Evolutionary conservation across 2,888 invertebrate species (phyloP).

Genomic region (Tinea pellionella): DNA sequence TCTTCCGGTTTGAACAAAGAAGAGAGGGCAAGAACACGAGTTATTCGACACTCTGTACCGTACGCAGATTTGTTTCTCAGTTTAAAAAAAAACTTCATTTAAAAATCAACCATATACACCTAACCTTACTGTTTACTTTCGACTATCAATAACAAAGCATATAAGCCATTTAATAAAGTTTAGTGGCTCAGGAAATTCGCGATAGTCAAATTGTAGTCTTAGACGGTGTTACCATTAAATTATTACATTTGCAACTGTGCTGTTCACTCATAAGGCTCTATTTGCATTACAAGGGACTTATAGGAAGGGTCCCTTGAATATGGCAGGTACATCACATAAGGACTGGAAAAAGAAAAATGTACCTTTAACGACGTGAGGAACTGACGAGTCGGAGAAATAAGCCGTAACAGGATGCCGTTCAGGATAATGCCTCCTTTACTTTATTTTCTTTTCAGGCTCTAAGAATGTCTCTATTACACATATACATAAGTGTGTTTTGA

Average conservation of each 20-base stretch:
- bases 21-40: conserved; percentile 70
- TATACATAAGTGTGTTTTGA: too few relatives aligned
- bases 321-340: conserved; percentile 57
- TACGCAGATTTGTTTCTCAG: conserved; percentile 68
- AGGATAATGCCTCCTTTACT: conserved; percentile 60
- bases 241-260: conserved; percentile 64
- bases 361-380: conserved; percentile 65
- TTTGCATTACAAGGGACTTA: conserved; percentile 41
- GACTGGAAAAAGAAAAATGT: conserved; percentile 67
- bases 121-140: background rate
- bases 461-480: conserved; percentile 13
- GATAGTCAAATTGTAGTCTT: conserved; percentile 71
- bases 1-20: conserved; percentile 69
- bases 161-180: background rate
- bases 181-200: conserved; percentile 59
- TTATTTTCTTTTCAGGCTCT: conserved; percentile 43
- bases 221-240: conserved; percentile 60
- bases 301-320: conserved; percentile 53
- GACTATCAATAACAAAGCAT: background rate
- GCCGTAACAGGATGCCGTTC: conserved; percentile 67
- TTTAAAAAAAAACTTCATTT: conserved; percentile 32
- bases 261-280: conserved; percentile 51
- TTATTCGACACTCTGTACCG: conserved; percentile 68
- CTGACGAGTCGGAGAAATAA: conserved; percentile 62
- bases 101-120: conserved; percentile 39